These are phyloP conservation scores for Gulo gulo DNA, from an alignment of 2,113 vertebrate species.

Conservation along the genomic window DNA sequence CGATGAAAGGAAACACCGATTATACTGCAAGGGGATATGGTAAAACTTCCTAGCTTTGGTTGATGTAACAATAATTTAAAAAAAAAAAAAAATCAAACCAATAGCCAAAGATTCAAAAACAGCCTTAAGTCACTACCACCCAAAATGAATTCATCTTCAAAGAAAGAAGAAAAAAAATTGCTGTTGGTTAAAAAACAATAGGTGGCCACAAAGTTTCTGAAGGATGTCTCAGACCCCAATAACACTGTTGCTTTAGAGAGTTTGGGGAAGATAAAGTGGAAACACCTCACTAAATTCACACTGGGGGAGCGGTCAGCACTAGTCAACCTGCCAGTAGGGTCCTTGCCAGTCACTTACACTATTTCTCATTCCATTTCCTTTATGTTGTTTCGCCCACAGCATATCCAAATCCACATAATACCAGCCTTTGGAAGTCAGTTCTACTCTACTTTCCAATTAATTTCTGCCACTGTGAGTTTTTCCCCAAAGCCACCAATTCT, in stretches of 20 bases:
- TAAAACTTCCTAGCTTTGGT: slow-evolving; percentile 36
- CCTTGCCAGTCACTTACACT: not conserved
- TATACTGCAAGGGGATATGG: not conserved
- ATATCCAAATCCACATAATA: not conserved
- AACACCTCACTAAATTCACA: not conserved
- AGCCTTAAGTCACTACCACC: not conserved
- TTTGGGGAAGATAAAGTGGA: not conserved
- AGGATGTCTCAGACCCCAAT: not conserved
- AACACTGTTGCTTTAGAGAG: not conserved
- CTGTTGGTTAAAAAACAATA: not conserved
- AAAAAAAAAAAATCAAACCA: not conserved
- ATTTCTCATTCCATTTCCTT: not conserved
- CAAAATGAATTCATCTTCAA: slow-evolving; percentile 30
- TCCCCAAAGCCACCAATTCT: not conserved
- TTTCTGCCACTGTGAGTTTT: slow-evolving; percentile 59
- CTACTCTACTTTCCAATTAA: slow-evolving; percentile 47
- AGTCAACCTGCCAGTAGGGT: too few relatives aligned
- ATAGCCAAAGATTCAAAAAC: slow-evolving; percentile 29
- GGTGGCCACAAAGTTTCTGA: not conserved
- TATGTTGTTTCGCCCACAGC: not conserved
- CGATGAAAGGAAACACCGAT: slow-evolving; percentile 54
- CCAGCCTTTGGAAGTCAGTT: not conserved
- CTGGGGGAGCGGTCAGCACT: not conserved
- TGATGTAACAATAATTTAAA: not conserved
- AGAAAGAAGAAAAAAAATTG: slow-evolving; percentile 7